These are phyloP conservation scores for Engystomops pustulosus DNA, from an alignment of 2,113 vertebrate species.

Conservation along the genomic window DNA sequence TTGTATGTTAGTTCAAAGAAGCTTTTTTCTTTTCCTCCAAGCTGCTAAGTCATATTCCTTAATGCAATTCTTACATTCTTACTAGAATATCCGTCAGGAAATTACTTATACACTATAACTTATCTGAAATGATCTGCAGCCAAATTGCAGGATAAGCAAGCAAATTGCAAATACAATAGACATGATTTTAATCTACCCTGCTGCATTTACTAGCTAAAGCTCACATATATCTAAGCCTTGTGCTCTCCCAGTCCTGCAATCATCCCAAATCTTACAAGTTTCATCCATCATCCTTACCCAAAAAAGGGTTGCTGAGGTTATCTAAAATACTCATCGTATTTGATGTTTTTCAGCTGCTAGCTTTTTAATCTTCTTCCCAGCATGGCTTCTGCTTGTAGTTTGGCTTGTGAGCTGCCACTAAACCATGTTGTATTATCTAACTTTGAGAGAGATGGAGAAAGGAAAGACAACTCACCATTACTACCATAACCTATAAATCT, in stretches of 20 bases:
- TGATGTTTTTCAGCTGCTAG: conserved; percentile 24
- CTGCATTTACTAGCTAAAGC: background rate
- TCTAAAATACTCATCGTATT: conserved; percentile 41
- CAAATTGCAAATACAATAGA: conserved; percentile 32
- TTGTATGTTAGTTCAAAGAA: background rate
- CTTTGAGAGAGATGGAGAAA: conserved; percentile 10
- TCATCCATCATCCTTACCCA: conserved; percentile 19
- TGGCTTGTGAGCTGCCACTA: conserved; percentile 17
- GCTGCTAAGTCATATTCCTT: background rate
- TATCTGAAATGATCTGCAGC: conserved; percentile 33
- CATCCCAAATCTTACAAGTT: conserved; percentile 23
- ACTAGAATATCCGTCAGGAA: conserved; percentile 17
- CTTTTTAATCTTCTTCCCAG: conserved; percentile 45
- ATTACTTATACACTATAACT: background rate
- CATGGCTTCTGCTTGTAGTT: conserved; percentile 34
- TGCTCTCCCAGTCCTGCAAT: conserved; percentile 24
- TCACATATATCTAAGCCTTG: background rate
- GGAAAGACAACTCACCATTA: background rate
- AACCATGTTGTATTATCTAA: conserved; percentile 27
- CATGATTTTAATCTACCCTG: conserved; percentile 2
- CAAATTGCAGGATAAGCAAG: conserved; percentile 37
- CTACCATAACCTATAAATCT: background rate
- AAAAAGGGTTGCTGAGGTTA: conserved; percentile 41
- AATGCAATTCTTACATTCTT: background rate
- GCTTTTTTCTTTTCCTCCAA: background rate